Base-by-base conservation (phyloP, 2,113 vertebrate species). In the Oenanthe melanoleuca region DNA sequence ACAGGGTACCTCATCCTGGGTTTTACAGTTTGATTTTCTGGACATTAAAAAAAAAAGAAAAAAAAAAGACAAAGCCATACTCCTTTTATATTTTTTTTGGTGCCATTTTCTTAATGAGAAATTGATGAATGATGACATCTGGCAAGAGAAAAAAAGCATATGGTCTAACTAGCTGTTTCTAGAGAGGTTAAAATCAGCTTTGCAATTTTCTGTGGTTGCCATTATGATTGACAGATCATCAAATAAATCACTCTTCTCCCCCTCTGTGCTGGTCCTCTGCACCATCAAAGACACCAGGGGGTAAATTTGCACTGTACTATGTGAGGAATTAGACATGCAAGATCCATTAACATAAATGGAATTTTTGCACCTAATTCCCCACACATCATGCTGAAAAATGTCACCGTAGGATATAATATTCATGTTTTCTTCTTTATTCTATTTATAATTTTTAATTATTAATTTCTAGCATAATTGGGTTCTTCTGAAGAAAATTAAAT, bases 101-200 rank as follows among this genome's bases (percentile, higher is more conserved):
- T 97, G 93, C 95, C 80, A 89, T 98, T 98, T 97, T 96, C 96
- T 97, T 98, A 98, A 98, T 97, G 97, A 98, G 97, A 98, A 98
- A 97, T 98, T 98, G 98, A 98, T 97, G 96, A 98, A 98, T 97
- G 96, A 96, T 97, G 97, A 97, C 98, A 98, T 98, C 98, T 98
- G 98, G 97, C 96, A 97, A 84, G 88, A 96, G 95, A 87, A 98
- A 97, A 97, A 97, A 97, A 98, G 92, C 98, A 98, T 97, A 98
- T 98, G 98, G 97, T 96, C 93, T 92, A 94, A 98, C 95, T 98
- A 96, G 96, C 97, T 97, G 92, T 95, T 98, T 97, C 97, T 97
- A 97, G 92, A 97, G 98, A 98, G 98, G 98, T 98, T 98, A 98
- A 98, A 97, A 97, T 96, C 93, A 95, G 97, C 95, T 98, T 97